Base-by-base conservation (phyloP, 2,797 vertebrate species). In the Nyctalus aviator region DNA sequence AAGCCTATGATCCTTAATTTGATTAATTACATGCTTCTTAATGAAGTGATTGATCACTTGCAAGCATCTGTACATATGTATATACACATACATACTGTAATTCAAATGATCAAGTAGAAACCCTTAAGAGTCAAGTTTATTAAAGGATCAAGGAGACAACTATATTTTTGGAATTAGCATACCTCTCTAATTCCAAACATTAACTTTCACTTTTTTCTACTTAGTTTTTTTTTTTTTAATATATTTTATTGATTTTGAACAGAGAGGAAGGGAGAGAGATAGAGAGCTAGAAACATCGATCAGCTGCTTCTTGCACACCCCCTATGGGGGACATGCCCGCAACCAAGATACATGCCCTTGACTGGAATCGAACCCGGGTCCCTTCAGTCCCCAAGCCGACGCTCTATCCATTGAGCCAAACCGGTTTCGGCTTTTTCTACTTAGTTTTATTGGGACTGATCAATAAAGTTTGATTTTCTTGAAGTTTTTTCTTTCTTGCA, bases 401-500 rank as follows among this genome's bases (percentile, higher is more conserved):
- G n/a, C n/a, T n/a, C n/a, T n/a, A n/a, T n/a, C n/a, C n/a, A n/a
- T n/a, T n/a, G n/a, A n/a, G n/a, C n/a, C n/a, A n/a, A n/a, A n/a
- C n/a, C n/a, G n/a, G n/a, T n/a, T n/a, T n/a, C n/a, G n/a, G n/a
- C n/a, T 81, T 84, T 93, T 91, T 85, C 62, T 76, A 55, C 72
- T 94, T 91, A 89, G 37, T 90, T 91, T 91, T 79, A 86, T 77
- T 93, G 85, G 59, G 48, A 27, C 23, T 94, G 79, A 76, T 37
- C 10, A 27, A n/a, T n/a, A n/a, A n/a, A n/a, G 62, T 35, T 84
- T 5, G 9, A 75, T 62, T 86, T 78, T 95, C 84, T 77, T 7
- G 35, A 37, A 78, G 6, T 37, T 77, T 93, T 87, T 87, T 64
- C 77, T 86, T 84, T 57, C 5, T 69, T 84, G 2, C 66, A 57